Percentiles rank a stretch among this genome's conserved stretches.
phyloP scores from a whole-genome alignment of 1,140 invertebrate genomes.

The Phenacoccus solenopsis region DNA sequence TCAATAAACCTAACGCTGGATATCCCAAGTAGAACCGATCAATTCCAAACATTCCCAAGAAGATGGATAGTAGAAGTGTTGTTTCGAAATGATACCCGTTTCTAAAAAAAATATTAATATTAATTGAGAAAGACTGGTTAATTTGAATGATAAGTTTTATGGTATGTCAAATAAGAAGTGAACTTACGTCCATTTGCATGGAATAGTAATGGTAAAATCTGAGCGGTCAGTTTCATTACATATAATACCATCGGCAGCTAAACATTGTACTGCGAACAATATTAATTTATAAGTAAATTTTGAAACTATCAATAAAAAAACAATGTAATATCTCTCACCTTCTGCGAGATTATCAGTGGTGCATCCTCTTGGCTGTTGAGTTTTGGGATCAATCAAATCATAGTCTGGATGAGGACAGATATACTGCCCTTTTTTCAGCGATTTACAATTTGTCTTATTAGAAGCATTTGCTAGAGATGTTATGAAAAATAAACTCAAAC shows the following conservation, averaged over 20 bases:
- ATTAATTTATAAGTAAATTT: slow-evolving; percentile 16
- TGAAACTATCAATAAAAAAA: slow-evolving; percentile 18
- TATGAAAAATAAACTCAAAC: too few relatives aligned
- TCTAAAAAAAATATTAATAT: slow-evolving; percentile 40
- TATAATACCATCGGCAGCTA: slow-evolving; percentile 64
- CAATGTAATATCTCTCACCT: slow-evolving; percentile 39
- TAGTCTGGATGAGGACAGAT: slow-evolving; percentile 67
- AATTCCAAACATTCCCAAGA: slow-evolving; percentile 92
- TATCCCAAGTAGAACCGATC: slow-evolving; percentile 96
- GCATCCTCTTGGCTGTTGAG: slow-evolving; percentile 77
- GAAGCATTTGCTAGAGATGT: too few relatives aligned
- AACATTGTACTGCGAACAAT: slow-evolving; percentile 56
- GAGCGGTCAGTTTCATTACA: slow-evolving; percentile 67
- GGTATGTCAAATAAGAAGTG: slow-evolving; percentile 12
- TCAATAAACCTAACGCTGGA: slow-evolving; percentile 83
- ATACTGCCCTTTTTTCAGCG: slow-evolving; percentile 66
- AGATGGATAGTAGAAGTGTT: slow-evolving; percentile 82
- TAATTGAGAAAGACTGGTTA: background rate
- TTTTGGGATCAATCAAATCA: slow-evolving; percentile 72
- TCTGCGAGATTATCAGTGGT: slow-evolving; percentile 61
- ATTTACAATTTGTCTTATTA: slow-evolving; percentile 51
- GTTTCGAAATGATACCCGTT: slow-evolving; percentile 91
- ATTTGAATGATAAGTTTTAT: slow-evolving; percentile 16
- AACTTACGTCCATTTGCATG: slow-evolving; percentile 88
- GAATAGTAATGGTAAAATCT: slow-evolving; percentile 66